These are phyloP conservation scores for Bovichtus variegatus DNA, from an alignment of 2,797 vertebrate species.

Conservation along the genomic window DNA sequence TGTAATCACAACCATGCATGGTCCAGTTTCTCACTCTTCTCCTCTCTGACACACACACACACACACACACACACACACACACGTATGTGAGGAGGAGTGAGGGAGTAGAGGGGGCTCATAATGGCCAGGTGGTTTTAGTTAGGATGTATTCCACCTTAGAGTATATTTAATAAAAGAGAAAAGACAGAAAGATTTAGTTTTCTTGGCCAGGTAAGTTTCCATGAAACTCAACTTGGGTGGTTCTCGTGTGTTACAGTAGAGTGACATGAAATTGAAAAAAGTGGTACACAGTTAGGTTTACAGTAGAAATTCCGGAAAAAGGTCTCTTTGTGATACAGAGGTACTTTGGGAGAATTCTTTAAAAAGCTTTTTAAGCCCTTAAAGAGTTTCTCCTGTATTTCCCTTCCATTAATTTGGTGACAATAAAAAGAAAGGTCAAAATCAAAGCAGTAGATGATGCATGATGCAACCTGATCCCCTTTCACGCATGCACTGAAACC, in stretches of 20 bases:
- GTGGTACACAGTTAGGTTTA: neutral
- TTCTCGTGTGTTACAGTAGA: constrained; percentile 55
- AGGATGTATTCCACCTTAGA: constrained; percentile 76
- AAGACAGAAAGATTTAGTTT: constrained; percentile 55
- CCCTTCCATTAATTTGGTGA: neutral
- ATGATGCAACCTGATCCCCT: too few relatives aligned
- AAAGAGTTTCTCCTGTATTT: neutral
- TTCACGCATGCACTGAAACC: too few relatives aligned
- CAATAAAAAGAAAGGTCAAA: constrained; percentile 5
- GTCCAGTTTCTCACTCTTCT: constrained; percentile 53
- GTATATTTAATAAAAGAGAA: constrained; percentile 38
- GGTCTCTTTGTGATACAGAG: neutral
- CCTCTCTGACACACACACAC: constrained; percentile 21
- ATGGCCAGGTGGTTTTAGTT: constrained; percentile 85
- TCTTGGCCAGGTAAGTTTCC: constrained; percentile 69
- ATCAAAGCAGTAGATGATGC: neutral
- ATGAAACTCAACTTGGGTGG: constrained; percentile 70
- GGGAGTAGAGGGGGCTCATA: constrained; percentile 56
- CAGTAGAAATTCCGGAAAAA: constrained; percentile 9
- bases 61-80: constrained; percentile 19
- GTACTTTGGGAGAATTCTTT: neutral
- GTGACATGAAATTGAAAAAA: constrained; percentile 34
- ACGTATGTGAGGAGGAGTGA: constrained; percentile 48
- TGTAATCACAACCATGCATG: constrained; percentile 72
- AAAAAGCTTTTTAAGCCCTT: neutral